These are phyloP conservation scores for Oreonectes daqikongensis DNA, from an alignment of 2,797 vertebrate species.

Conservation along the genomic window DNA sequence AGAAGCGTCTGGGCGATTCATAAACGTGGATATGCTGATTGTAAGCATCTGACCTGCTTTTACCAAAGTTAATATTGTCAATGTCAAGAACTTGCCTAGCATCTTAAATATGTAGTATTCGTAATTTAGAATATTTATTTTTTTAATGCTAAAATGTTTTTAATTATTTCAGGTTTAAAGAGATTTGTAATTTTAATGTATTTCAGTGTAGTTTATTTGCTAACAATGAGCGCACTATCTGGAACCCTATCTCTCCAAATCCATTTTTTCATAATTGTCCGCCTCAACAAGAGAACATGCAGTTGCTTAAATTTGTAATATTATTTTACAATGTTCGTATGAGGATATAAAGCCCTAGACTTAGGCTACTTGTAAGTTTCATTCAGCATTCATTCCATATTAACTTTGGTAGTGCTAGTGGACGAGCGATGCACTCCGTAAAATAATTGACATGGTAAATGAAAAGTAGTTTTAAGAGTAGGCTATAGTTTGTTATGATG, in stretches of 20 bases:
- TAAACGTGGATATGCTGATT: too few species aligned
- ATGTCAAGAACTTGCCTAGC: too few species aligned
- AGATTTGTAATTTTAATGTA: background rate
- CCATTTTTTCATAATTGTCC: background rate
- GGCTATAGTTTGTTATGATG: too few species aligned
- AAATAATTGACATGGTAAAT: background rate
- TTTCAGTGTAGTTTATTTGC: background rate
- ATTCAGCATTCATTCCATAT: conserved; percentile 1
- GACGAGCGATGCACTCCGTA: too few species aligned
- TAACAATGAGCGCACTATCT: background rate
- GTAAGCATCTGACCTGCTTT: too few species aligned
- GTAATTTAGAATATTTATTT: background rate
- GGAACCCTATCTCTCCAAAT: background rate
- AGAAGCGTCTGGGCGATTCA: background rate
- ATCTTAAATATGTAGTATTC: background rate
- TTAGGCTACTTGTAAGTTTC: background rate
- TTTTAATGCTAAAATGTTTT: too few species aligned
- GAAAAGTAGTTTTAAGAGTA: too few species aligned
- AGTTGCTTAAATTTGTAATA: background rate
- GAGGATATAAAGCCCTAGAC: background rate
- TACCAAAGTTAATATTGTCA: too few species aligned
- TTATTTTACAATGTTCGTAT: background rate
- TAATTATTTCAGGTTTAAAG: background rate
- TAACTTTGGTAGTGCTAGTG: too few species aligned
- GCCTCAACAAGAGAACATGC: background rate